These are phyloP conservation scores for Sepioteuthis lessoniana DNA, from an alignment of 2,888 invertebrate species.

Conservation along the genomic window DNA sequence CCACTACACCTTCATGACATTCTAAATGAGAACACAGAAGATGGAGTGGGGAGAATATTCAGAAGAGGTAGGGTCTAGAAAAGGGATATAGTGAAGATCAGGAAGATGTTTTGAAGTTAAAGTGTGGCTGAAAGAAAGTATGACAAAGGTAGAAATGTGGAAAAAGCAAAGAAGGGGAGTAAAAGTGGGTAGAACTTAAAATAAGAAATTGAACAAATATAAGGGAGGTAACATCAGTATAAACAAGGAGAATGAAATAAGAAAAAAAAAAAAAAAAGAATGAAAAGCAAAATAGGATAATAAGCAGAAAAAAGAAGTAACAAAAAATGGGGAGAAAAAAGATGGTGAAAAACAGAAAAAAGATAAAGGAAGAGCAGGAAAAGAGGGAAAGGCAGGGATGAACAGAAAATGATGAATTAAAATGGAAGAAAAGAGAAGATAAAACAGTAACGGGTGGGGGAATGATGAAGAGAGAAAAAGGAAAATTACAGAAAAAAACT, in stretches of 20 bases:
- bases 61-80: not conserved
- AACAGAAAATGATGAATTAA: too few relatives aligned
- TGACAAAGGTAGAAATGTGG: not conserved
- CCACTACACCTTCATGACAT: constrained; percentile 23
- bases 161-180: not conserved
- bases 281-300: not conserved
- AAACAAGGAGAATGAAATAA: not conserved
- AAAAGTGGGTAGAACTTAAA: not conserved
- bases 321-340: too few relatives aligned
- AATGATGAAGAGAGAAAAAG: not conserved
- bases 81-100: not conserved
- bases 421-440: not conserved
- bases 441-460: not conserved
- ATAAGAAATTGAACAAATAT: too few relatives aligned
- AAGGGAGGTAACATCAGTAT: not conserved
- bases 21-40: not conserved
- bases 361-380: too few relatives aligned
- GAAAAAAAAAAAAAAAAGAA: not conserved
- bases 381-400: too few relatives aligned
- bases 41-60: not conserved
- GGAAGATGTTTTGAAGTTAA: not conserved
- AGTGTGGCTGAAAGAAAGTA: not conserved
- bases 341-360: too few relatives aligned
- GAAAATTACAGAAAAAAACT: not conserved
- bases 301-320: not conserved